Base-by-base conservation (phyloP, 2,888 invertebrate genomes). In the Drosophila phalerata region DNA sequence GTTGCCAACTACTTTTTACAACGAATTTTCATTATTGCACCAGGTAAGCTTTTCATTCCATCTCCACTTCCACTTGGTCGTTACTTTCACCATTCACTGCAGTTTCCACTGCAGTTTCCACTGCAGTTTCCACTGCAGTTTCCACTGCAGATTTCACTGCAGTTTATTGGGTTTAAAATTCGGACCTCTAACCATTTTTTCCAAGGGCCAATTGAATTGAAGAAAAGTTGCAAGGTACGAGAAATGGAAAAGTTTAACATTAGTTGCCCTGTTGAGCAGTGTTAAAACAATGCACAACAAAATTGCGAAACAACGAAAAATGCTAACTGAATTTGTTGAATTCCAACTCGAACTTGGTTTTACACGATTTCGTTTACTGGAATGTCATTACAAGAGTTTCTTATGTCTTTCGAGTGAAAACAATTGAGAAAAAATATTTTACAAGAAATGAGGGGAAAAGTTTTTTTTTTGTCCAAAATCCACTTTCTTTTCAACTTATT, bases 11-110 rank as follows among this genome's bases (percentile, higher is more conserved):
- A 88, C 77, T 65, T 82, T 88, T 86, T 86, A 77, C 89, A 84
- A 88, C 84, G 84, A 86, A 83, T 80, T 84, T 84, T 86, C 84
- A 88, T 82, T 83, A 88, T 80, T 86, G 73, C 75, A 80, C 61
- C 61, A 88, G 89, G 84, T 84, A 83, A 84, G 84, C 58, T 60
- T 70, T 69, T 53, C 56, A 51, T 58, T 45, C 49, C 51, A 17
- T 52, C 68, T 65, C n/a, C 38, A 52, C 40, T 55, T 25, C 15
- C 22, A 43, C 37, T 42, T 28, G 5, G 28, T 28, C 28, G 6
- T 28, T 28, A 28, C 28, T 28, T 28, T 28, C 28, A 8, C 6
- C 28, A 28, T 28, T 64, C 25, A 5, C 32, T 53, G 40, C 56
- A 60, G 56, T 17, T 48, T 28, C 10, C 2, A 6, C 30, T 67